Conservation (phyloP, 2,888 invertebrate genomes). For the Loripinus fragilis region DNA sequence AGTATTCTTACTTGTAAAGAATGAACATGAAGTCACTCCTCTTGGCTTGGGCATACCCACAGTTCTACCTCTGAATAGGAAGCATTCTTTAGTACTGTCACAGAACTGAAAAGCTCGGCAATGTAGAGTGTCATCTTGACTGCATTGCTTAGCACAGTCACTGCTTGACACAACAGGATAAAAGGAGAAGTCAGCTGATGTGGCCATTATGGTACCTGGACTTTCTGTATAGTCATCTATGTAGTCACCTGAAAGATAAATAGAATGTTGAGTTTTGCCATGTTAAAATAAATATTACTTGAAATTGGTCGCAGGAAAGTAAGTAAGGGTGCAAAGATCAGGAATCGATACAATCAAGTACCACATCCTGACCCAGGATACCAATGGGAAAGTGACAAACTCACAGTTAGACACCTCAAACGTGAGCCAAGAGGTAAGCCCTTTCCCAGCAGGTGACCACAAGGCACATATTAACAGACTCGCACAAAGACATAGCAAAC, state of each 20-base stretch:
- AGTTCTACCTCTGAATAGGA: constrained; percentile 32
- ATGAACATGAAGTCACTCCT: constrained; percentile 19
- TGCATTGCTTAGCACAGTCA: constrained; percentile 64
- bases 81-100: constrained; percentile 48
- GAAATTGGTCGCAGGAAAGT: too few species aligned
- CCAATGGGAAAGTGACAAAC: too few species aligned
- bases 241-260: constrained; percentile 68
- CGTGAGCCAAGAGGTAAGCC: too few species aligned
- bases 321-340: too few species aligned
- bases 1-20: constrained; percentile 50
- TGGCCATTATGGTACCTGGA: constrained; percentile 51
- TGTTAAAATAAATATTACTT: too few species aligned
- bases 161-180: constrained; percentile 39
- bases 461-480: too few species aligned
- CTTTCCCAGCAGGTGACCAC: too few species aligned
- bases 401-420: too few species aligned
- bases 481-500: too few species aligned
- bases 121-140: not conserved
- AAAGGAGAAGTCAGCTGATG: constrained; percentile 41
- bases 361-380: too few species aligned
- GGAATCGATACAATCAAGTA: too few species aligned
- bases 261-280: too few species aligned
- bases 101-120: constrained; percentile 63
- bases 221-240: constrained; percentile 52
- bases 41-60: constrained; percentile 6